Conservation (phyloP, 2,797 vertebrate genomes). For the Thalassophryne amazonica region DNA sequence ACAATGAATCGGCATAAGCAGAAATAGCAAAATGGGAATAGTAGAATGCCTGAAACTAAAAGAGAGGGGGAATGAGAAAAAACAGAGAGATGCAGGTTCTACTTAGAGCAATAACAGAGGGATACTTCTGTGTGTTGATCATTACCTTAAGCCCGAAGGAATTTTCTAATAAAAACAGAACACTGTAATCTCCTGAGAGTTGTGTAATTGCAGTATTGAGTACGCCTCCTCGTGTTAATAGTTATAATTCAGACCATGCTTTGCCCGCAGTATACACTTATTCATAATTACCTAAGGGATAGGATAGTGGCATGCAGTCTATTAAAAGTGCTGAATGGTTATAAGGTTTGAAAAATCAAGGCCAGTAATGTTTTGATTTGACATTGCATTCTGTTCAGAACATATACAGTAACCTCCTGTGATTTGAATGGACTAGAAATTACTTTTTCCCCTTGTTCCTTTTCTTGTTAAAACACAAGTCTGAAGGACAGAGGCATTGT, state of each 20-base stretch:
- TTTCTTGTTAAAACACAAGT: constrained; percentile 8
- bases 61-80: not conserved
- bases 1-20: no score
- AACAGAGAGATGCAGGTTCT: constrained; percentile 1
- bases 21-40: constrained; percentile 9
- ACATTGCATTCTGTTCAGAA: constrained; percentile 2
- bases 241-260: constrained; percentile 68
- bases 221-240: constrained; percentile 65
- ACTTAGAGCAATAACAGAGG: constrained; percentile 22
- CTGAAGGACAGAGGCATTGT: not conserved
- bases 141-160: constrained; percentile 67
- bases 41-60: not conserved
- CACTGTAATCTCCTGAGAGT: constrained; percentile 65
- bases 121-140: constrained; percentile 61
- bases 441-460: not conserved
- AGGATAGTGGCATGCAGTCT: constrained; percentile 44
- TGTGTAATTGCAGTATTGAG: constrained; percentile 70
- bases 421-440: not conserved
- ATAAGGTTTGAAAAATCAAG: constrained; percentile 34
- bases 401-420: not conserved
- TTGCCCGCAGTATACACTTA: constrained; percentile 71
- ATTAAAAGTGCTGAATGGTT: constrained; percentile 60
- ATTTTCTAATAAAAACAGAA: constrained; percentile 75
- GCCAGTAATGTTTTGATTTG: constrained; percentile 29
- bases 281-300: constrained; percentile 75